Conservation (phyloP, 35 echinoderm and acorn worm genomes). For the Amphiura filiformis region DNA sequence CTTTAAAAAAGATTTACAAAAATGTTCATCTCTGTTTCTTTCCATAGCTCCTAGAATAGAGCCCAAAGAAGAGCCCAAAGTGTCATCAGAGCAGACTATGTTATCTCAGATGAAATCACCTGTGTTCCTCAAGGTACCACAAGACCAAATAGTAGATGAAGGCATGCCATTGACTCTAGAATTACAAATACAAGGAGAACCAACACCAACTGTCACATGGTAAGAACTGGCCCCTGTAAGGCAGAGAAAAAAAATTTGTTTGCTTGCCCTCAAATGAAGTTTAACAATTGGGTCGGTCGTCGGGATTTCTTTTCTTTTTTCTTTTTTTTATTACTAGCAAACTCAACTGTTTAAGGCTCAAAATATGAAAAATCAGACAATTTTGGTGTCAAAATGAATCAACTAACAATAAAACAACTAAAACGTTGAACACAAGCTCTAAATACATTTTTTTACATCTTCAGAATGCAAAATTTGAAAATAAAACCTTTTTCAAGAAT, state of each 20-base stretch:
- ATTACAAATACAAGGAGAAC: slow-evolving; percentile 62
- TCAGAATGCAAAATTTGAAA: too few relatives aligned
- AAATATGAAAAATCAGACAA: too few relatives aligned
- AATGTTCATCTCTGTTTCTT: not conserved
- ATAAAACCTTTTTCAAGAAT: too few relatives aligned
- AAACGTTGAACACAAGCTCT: not conserved
- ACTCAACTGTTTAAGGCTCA: too few relatives aligned
- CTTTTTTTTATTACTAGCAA: too few relatives aligned
- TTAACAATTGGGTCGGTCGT: too few relatives aligned
- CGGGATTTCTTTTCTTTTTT: not conserved
- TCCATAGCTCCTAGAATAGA: not conserved
- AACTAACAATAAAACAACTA: not conserved
- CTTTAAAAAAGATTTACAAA: too few relatives aligned
- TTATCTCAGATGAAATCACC: slow-evolving; percentile 25
- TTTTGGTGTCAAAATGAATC: too few relatives aligned
- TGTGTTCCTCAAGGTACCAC: slow-evolving; percentile 18
- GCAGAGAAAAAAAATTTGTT: too few relatives aligned
- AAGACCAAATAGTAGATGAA: slow-evolving; percentile 45
- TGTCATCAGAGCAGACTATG: not conserved
- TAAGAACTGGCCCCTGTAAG: slow-evolving; percentile 9
- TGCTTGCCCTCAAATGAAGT: too few relatives aligned
- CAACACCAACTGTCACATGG: slow-evolving; percentile 76
- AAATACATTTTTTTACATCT: not conserved
- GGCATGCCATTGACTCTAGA: slow-evolving; percentile 53
- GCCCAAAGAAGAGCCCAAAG: slow-evolving; percentile 9